Evolutionary conservation across 1,140 invertebrate species (phyloP), one percentile per base, ranked within the genome.

Genomic region (Lepidurus arcticus): DNA sequence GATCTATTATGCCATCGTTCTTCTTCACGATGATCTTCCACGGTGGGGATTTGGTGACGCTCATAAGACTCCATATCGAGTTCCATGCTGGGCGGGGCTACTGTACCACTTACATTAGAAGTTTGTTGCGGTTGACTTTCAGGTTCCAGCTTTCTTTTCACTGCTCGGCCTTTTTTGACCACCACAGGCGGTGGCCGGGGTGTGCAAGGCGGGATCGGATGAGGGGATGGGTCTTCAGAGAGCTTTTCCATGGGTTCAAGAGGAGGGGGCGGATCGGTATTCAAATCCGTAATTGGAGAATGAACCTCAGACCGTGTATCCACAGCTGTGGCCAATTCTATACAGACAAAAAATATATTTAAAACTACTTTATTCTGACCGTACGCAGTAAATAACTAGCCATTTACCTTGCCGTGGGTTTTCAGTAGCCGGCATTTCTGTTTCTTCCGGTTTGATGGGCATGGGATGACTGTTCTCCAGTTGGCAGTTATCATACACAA

Each of bases 1-100:
- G 7, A 89, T 88, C 42, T 4, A 65, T 76, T 74, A n/a, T 80
- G 79, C 73, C 78, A 74, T 73, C 44, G 53, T 43, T 83, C 80
- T 73, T 82, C 81, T 24, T 82, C 83, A 0, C 95, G 95, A 65
- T 97, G 86, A 86, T 98, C 95, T 84, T 97, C 96, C 26, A 95
- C 96, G 95, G 97, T 98, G 13, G 94, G 95, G 82, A 96, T 94
- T 85, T 98, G 95, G 80, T 97, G 86, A 82, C 97, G 95, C 84
- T 95, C 94, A 0, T 96, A 94, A 0, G 92, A 92, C 3, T 91
- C 89, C 4, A 86, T 87, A 7, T 84, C 86, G 73, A 82, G 81
- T 9, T 82, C 80, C 45, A 78, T 73, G 78, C 44, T 76, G 44
- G 26, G 21, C 34, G 34, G 34, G 73, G 24, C 24, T 34, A 81